A percentile compares a stretch with the other conserved stretches of the same genome.
phyloP scores from a whole-genome alignment of 1,140 invertebrate species.

The Halictus rubicundus region DNA sequence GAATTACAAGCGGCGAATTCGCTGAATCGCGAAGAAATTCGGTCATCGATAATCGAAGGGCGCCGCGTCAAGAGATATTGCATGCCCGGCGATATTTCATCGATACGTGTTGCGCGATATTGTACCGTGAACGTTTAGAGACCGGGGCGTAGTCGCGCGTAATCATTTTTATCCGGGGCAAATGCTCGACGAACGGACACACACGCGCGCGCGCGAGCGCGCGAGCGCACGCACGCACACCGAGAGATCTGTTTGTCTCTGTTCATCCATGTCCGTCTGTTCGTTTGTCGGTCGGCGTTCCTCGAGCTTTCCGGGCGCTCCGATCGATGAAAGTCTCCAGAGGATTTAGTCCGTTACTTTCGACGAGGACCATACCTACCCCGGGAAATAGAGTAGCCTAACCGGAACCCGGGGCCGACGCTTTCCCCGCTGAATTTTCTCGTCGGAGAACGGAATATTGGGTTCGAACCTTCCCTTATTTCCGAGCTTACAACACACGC shows the following conservation, averaged over 20 bases:
- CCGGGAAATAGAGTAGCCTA: slow-evolving; percentile 40
- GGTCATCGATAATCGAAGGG: slow-evolving; percentile 58
- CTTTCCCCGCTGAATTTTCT: slow-evolving; percentile 22
- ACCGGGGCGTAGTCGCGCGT: slow-evolving; percentile 41
- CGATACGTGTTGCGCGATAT: slow-evolving; percentile 51
- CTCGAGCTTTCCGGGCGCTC: slow-evolving; percentile 18
- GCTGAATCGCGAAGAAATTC: slow-evolving; percentile 62
- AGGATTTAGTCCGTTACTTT: slow-evolving; percentile 52
- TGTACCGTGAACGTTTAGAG: slow-evolving; percentile 61
- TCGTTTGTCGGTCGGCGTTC: neutral
- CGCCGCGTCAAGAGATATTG: slow-evolving; percentile 47
- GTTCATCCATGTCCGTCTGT: slow-evolving; percentile 20
- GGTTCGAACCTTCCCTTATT: slow-evolving; percentile 23
- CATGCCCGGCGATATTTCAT: slow-evolving; percentile 59
- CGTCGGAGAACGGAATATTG: slow-evolving; percentile 21
- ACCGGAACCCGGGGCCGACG: slow-evolving; percentile 3
- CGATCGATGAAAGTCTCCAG: slow-evolving; percentile 38
- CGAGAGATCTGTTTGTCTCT: no score
- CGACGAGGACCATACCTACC: slow-evolving; percentile 22
- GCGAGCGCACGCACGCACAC: no score
- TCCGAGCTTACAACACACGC: neutral
- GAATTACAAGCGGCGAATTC: slow-evolving; percentile 50
- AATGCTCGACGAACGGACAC: slow-evolving; percentile 36
- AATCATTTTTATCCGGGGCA: slow-evolving; percentile 56
- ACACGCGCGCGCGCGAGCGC: no score